Conservation (phyloP, 2,797 vertebrate species). For the Crax fasciolata region DNA sequence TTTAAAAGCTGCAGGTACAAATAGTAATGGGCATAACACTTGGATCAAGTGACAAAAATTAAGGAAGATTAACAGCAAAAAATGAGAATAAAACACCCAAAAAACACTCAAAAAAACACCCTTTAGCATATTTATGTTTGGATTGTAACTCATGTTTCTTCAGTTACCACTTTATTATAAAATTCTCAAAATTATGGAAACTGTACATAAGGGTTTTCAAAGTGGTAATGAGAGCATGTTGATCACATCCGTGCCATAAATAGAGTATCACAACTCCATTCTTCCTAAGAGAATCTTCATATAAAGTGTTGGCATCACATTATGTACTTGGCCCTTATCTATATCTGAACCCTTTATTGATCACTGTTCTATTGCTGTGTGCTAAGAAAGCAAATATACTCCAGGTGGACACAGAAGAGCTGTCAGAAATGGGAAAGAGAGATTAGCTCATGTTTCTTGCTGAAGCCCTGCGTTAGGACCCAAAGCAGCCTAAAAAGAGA, state of each 20-base stretch:
- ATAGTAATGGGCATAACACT: neutral
- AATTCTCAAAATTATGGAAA: neutral
- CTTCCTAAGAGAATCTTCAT: neutral
- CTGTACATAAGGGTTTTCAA: neutral
- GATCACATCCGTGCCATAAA: neutral
- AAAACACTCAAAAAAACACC: neutral
- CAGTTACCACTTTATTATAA: neutral
- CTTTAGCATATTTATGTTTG: neutral
- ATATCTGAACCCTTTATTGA: neutral
- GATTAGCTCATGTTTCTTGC: neutral
- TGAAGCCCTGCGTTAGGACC: neutral
- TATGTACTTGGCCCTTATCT: neutral
- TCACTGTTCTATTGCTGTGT: neutral
- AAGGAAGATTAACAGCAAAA: neutral
- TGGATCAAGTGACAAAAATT: neutral
- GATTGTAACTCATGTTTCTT: neutral
- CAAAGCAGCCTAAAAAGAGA: constrained; percentile 24
- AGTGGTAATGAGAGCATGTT: neutral
- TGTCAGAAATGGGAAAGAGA: neutral
- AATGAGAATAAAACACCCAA: no score
- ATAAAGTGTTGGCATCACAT: neutral
- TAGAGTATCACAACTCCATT: neutral
- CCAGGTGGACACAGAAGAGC: neutral
- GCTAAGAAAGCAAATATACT: neutral
- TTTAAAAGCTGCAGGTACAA: neutral